Conservation (phyloP, 1,140 invertebrate genomes). For the Procambarus virginalis region DNA sequence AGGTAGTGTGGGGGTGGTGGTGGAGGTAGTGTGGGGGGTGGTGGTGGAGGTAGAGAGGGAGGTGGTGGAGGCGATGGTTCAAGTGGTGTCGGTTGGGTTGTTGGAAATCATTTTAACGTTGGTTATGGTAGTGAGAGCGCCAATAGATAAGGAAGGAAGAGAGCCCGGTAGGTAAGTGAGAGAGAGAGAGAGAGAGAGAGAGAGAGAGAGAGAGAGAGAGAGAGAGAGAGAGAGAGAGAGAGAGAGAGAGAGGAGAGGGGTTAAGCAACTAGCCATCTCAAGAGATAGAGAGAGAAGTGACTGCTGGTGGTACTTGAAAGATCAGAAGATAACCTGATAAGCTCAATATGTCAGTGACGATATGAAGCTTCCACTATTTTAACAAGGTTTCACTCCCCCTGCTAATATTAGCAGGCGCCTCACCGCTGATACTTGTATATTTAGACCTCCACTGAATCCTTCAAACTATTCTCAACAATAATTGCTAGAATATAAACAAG, state of each 20-base stretch:
- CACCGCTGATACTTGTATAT: no score
- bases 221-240: background rate
- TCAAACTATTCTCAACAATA: no score
- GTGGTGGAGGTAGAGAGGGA: background rate
- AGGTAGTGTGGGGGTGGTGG: background rate
- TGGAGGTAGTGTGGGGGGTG: background rate
- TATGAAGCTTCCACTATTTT: background rate
- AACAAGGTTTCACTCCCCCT: no score
- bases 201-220: no score
- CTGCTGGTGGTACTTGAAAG: slow-evolving; percentile 14
- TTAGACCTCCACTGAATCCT: no score
- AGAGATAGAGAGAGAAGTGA: no score
- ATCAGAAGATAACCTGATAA: slow-evolving; percentile 31
- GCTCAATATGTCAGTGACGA: background rate
- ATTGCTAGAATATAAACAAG: no score
- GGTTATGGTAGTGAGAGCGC: background rate
- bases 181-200: no score
- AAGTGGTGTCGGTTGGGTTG: background rate
- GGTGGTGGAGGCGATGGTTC: background rate
- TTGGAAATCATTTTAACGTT: background rate
- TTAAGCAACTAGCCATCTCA: no score
- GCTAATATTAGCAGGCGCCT: no score
- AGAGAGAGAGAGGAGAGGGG: no score
- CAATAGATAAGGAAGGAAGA: background rate
- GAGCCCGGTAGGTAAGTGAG: background rate